phyloP scores from a whole-genome alignment of 2,797 vertebrate genomes.

The Spinibarbus caldwelli region DNA sequence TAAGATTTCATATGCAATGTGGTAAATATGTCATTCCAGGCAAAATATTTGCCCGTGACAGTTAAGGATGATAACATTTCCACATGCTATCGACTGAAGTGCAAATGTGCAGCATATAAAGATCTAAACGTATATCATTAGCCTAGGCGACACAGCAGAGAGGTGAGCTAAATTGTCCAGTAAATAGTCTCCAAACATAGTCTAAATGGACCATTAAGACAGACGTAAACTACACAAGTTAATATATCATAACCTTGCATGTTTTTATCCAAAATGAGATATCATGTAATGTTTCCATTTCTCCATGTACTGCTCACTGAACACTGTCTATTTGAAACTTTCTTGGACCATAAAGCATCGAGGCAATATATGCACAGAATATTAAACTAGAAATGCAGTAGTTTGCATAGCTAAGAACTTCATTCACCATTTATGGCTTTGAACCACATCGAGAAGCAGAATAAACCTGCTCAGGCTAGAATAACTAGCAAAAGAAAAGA shows the following conservation, averaged over 20 bases:
- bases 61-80: slow-evolving; percentile 46
- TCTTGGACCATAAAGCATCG: slow-evolving; percentile 11
- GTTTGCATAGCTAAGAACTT: slow-evolving; percentile 5
- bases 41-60: slow-evolving; percentile 25
- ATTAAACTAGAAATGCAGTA: slow-evolving; percentile 12
- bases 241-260: slow-evolving; percentile 37
- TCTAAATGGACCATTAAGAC: slow-evolving; percentile 60
- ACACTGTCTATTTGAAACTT: slow-evolving; percentile 23
- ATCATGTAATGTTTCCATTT: slow-evolving; percentile 9
- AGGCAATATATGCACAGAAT: background rate
- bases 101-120: slow-evolving; percentile 51
- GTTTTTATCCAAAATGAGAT: slow-evolving; percentile 29
- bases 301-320: slow-evolving; percentile 9
- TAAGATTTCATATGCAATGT: background rate
- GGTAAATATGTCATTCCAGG: slow-evolving; percentile 29
- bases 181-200: slow-evolving; percentile 58
- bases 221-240: background rate
- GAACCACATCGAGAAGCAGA: slow-evolving; percentile 1
- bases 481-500: slow-evolving; percentile 39
- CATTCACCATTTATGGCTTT: slow-evolving; percentile 9
- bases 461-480: background rate
- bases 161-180: slow-evolving; percentile 58
- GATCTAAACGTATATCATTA: slow-evolving; percentile 57
- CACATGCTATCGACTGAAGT: slow-evolving; percentile 36
- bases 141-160: slow-evolving; percentile 44